These are phyloP conservation scores for Gouania willdenowi DNA, from an alignment of 2,797 vertebrate genomes.

Conservation along the genomic window DNA sequence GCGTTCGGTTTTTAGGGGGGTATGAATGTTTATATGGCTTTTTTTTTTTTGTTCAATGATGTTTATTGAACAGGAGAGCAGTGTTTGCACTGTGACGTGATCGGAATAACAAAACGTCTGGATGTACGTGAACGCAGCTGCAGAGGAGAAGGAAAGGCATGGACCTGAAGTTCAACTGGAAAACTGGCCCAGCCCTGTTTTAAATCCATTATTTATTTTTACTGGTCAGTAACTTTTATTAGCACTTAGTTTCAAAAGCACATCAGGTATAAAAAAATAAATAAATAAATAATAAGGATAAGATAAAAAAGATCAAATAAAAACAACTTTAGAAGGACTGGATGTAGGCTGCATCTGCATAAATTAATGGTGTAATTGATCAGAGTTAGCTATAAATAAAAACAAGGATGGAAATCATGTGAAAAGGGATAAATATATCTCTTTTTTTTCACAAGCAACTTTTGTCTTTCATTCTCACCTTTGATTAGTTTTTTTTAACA, in stretches of 20 bases:
- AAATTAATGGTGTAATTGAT: slow-evolving; percentile 10
- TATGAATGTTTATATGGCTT: slow-evolving; percentile 50
- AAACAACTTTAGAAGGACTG: neutral
- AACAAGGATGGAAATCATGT: slow-evolving; percentile 10
- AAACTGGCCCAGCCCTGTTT: slow-evolving; percentile 13
- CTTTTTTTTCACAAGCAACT: slow-evolving; percentile 7
- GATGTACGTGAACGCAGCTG: slow-evolving; percentile 59
- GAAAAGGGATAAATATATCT: slow-evolving; percentile 16
- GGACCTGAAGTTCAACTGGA: slow-evolving; percentile 39
- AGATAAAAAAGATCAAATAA: too few species aligned
- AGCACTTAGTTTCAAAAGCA: too few species aligned
- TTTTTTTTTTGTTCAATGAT: too few species aligned
- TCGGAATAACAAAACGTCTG: slow-evolving; percentile 67
- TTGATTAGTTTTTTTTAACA: slow-evolving; percentile 5
- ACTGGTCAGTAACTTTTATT: too few species aligned
- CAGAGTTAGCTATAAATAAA: slow-evolving; percentile 31
- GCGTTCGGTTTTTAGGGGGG: slow-evolving; percentile 19
- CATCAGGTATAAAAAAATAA: too few species aligned
- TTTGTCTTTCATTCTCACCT: slow-evolving; percentile 9
- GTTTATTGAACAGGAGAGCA: slow-evolving; percentile 67
- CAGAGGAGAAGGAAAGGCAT: slow-evolving; percentile 43
- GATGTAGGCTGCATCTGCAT: neutral
- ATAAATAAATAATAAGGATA: too few species aligned
- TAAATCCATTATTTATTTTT: too few species aligned
- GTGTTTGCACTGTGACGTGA: slow-evolving; percentile 68